These are phyloP conservation scores for Onthophagus taurus DNA, from an alignment of 1,140 invertebrate genomes.

Conservation along the genomic window DNA sequence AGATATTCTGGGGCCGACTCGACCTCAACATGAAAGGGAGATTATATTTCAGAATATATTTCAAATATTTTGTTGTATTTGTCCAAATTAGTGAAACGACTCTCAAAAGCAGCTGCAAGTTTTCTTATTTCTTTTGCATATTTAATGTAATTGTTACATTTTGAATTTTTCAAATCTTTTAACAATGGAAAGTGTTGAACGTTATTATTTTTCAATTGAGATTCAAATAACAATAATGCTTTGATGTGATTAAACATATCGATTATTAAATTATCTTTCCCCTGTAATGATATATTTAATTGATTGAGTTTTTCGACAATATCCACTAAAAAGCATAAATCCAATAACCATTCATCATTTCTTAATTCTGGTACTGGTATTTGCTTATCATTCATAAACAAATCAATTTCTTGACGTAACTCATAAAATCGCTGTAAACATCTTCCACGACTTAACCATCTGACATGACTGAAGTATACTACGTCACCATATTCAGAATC, in stretches of 20 bases:
- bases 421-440: slow-evolving; percentile 24
- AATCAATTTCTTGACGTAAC: slow-evolving; percentile 20
- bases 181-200: slow-evolving; percentile 15
- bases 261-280: slow-evolving; percentile 18
- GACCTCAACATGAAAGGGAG: slow-evolving; percentile 12
- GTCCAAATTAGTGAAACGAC: slow-evolving; percentile 13
- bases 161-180: slow-evolving; percentile 15
- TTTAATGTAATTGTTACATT: slow-evolving; percentile 12
- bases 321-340: slow-evolving; percentile 19
- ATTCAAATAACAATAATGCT: slow-evolving; percentile 19
- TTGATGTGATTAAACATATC: not conserved
- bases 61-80: slow-evolving; percentile 14
- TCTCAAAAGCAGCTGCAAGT: slow-evolving; percentile 16
- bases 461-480: slow-evolving; percentile 26
- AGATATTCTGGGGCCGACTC: slow-evolving; percentile 12
- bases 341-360: slow-evolving; percentile 18
- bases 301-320: slow-evolving; percentile 16
- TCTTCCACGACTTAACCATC: slow-evolving; percentile 27
- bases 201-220: slow-evolving; percentile 13
- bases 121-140: slow-evolving; percentile 16
- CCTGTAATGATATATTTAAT: slow-evolving; percentile 16
- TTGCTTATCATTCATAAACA: slow-evolving; percentile 19
- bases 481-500: slow-evolving; percentile 29
- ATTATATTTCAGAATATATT: slow-evolving; percentile 10
- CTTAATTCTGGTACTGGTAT: slow-evolving; percentile 20